phyloP scores from a whole-genome alignment of 2,797 vertebrate genomes.

The Acanthopagrus latus region DNA sequence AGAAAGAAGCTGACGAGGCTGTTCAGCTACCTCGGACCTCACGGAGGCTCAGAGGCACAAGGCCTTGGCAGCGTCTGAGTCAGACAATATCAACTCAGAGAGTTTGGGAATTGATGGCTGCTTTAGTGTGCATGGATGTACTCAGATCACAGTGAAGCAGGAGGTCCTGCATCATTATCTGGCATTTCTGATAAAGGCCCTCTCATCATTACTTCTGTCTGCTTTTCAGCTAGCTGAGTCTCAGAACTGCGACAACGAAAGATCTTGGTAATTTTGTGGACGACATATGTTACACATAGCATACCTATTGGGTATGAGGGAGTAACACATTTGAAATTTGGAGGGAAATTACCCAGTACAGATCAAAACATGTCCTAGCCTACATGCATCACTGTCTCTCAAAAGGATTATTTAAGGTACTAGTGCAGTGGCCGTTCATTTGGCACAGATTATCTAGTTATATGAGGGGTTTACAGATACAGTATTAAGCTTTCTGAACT shows the following conservation, averaged over 20 bases:
- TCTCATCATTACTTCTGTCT: neutral
- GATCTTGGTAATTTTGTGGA: neutral
- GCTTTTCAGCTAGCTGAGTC: neutral
- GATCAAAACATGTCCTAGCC: neutral
- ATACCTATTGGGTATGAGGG: neutral
- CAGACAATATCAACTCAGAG: slow-evolving; percentile 36
- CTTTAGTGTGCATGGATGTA: neutral
- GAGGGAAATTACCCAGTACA: neutral
- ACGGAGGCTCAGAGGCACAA: slow-evolving; percentile 26
- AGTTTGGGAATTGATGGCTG: slow-evolving; percentile 34
- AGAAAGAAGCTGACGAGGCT: slow-evolving; percentile 42
- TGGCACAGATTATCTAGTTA: too few relatives aligned
- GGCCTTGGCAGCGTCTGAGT: slow-evolving; percentile 4
- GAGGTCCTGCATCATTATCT: neutral
- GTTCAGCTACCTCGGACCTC: slow-evolving; percentile 23
- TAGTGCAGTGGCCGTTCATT: too few relatives aligned
- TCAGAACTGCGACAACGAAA: neutral
- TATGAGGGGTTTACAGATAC: too few relatives aligned
- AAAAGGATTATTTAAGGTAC: too few relatives aligned
- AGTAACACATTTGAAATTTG: neutral
- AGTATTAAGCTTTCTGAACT: too few relatives aligned
- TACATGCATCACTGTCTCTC: too few relatives aligned
- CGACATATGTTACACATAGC: neutral
- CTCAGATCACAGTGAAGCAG: neutral
- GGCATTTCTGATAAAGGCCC: slow-evolving; percentile 12